phyloP scores from a whole-genome alignment of 2,888 invertebrate genomes.

The Periphyllus acericola region DNA sequence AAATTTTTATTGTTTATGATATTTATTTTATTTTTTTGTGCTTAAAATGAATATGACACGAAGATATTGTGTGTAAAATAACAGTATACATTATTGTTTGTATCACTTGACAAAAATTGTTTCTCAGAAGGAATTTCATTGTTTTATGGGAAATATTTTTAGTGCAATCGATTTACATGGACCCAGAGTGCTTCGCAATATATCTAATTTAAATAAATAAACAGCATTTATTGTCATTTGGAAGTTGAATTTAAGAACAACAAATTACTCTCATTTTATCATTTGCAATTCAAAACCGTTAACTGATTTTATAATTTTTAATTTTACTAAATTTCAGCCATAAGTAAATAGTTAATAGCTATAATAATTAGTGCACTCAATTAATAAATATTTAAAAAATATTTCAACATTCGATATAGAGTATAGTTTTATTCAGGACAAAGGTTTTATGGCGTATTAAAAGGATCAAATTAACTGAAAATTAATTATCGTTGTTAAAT shows the following conservation, averaged over 20 bases:
- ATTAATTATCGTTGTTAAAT: conserved; percentile 21
- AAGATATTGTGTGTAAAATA: too few species aligned
- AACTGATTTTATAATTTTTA: background rate
- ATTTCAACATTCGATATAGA: background rate
- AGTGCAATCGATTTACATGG: background rate
- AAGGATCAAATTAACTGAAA: conserved; percentile 2
- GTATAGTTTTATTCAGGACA: background rate
- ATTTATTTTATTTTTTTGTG: too few species aligned
- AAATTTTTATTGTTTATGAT: too few species aligned
- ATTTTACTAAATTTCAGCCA: background rate
- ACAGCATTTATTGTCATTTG: background rate
- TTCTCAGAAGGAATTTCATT: background rate
- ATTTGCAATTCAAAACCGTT: background rate
- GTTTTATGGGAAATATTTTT: background rate
- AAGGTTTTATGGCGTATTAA: background rate
- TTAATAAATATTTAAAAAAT: background rate
- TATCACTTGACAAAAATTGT: background rate
- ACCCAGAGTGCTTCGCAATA: background rate
- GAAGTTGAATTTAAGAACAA: background rate
- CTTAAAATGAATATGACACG: too few species aligned
- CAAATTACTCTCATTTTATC: background rate
- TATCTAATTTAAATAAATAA: background rate
- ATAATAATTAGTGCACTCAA: background rate
- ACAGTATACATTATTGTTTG: background rate
- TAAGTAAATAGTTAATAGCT: background rate